These are phyloP conservation scores for Trogon surrucura DNA, from an alignment of 2,113 vertebrate genomes.

Conservation along the genomic window DNA sequence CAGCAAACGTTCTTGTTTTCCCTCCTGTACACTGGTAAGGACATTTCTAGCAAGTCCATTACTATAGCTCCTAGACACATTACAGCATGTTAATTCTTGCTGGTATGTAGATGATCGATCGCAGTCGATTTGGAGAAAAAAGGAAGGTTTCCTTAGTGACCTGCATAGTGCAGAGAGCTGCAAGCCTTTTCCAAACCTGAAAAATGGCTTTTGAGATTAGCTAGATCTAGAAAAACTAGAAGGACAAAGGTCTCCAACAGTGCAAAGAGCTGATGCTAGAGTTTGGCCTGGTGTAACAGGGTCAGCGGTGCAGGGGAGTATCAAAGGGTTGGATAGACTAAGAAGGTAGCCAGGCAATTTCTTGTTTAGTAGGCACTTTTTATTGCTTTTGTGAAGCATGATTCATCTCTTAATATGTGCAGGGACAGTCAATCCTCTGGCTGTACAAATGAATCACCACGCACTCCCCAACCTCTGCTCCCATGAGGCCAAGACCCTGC, in stretches of 20 bases:
- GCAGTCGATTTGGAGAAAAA: not conserved
- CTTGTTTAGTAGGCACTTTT: slow-evolving; percentile 19
- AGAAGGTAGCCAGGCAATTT: not conserved
- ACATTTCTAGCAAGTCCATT: not conserved
- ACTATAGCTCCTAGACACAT: not conserved
- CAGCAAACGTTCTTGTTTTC: not conserved
- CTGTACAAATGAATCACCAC: slow-evolving; percentile 24
- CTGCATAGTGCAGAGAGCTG: not conserved
- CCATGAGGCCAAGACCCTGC: not conserved
- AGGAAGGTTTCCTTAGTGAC: not conserved
- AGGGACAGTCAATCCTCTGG: not conserved
- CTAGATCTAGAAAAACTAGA: not conserved
- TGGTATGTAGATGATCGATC: not conserved
- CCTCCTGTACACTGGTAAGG: not conserved
- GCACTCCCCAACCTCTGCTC: not conserved
- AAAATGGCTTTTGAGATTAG: not conserved
- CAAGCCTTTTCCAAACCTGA: not conserved
- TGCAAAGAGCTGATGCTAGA: slow-evolving; percentile 6
- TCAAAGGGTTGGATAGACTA: slow-evolving; percentile 3
- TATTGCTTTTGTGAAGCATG: slow-evolving; percentile 20
- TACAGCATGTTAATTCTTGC: not conserved
- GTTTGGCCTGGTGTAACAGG: not conserved
- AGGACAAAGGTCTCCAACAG: slow-evolving; percentile 4
- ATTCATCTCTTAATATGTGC: slow-evolving; percentile 17
- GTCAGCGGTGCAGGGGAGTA: not conserved